Percentiles rank a stretch among this genome's conserved stretches.
Conservation (phyloP, 2,113 vertebrate species). For the Hystrix brachyura region DNA sequence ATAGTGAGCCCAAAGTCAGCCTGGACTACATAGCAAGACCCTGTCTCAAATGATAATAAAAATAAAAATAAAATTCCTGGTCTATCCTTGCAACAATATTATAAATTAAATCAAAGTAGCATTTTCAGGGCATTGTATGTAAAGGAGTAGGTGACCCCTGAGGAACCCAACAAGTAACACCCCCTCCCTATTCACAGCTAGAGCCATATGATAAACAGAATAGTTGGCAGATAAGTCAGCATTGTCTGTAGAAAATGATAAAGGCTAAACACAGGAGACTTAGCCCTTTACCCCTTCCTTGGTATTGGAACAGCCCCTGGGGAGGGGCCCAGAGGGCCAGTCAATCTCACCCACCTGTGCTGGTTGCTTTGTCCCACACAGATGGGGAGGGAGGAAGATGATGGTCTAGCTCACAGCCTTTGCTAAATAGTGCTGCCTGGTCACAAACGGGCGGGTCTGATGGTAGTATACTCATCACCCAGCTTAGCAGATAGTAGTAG, state of each 20-base stretch:
- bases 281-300: not conserved
- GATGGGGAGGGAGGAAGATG: not conserved
- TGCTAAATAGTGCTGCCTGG: not conserved
- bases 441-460: not conserved
- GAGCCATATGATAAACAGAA: constrained; percentile 3
- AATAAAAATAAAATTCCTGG: not conserved
- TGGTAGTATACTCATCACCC: not conserved
- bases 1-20: too few species aligned
- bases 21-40: too few species aligned
- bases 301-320: not conserved
- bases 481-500: constrained; percentile 10
- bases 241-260: not conserved
- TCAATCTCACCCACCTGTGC: not conserved
- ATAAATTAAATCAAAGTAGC: constrained; percentile 19
- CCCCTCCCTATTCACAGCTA: constrained; percentile 42
- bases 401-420: not conserved
- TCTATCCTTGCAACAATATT: constrained; percentile 32
- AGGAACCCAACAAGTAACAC: not conserved
- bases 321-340: not conserved
- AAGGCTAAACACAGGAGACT: constrained; percentile 39
- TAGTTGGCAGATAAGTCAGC: not conserved
- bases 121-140: constrained; percentile 42
- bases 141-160: not conserved
- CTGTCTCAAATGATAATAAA: too few species aligned
- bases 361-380: not conserved